phyloP scores from a whole-genome alignment of 2,113 vertebrate genomes.

The Pseudopipra pipra region DNA sequence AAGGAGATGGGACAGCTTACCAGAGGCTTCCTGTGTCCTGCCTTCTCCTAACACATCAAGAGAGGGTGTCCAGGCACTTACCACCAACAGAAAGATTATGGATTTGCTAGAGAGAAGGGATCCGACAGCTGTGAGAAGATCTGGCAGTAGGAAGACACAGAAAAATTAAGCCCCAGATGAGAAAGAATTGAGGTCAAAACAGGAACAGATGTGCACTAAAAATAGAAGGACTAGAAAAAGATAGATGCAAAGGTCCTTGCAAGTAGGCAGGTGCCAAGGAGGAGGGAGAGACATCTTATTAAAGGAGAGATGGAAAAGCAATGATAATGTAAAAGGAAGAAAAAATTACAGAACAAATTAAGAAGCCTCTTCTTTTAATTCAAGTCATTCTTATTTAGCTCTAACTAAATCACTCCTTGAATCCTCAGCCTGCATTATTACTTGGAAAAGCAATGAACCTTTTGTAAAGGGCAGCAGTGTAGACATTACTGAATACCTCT shows the following conservation, averaged over 20 bases:
- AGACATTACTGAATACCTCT: background rate
- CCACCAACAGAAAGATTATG: background rate
- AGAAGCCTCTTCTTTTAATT: background rate
- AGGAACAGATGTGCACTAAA: slow-evolving; percentile 46
- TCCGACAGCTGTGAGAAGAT: background rate
- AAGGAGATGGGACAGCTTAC: background rate
- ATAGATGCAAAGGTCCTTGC: slow-evolving; percentile 22
- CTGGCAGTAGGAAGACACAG: background rate
- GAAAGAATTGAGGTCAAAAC: slow-evolving; percentile 50
- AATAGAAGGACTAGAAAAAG: slow-evolving; percentile 25
- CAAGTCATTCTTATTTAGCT: background rate
- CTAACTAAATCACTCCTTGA: background rate
- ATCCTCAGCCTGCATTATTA: background rate
- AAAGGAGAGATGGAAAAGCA: slow-evolving; percentile 27
- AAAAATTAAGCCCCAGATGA: slow-evolving; percentile 20
- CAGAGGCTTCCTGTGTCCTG: background rate
- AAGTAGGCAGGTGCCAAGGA: background rate
- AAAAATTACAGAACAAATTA: background rate
- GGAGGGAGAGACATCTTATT: slow-evolving; percentile 20
- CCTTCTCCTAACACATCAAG: background rate
- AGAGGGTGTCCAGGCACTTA: background rate
- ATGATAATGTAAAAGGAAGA: background rate
- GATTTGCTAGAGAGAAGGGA: background rate
- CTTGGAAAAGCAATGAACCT: background rate
- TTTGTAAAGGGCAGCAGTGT: background rate